Percentiles rank a stretch among this genome's conserved stretches.
phyloP scores from a whole-genome alignment of 2,888 invertebrate genomes.

The Liposcelis brunnea region DNA sequence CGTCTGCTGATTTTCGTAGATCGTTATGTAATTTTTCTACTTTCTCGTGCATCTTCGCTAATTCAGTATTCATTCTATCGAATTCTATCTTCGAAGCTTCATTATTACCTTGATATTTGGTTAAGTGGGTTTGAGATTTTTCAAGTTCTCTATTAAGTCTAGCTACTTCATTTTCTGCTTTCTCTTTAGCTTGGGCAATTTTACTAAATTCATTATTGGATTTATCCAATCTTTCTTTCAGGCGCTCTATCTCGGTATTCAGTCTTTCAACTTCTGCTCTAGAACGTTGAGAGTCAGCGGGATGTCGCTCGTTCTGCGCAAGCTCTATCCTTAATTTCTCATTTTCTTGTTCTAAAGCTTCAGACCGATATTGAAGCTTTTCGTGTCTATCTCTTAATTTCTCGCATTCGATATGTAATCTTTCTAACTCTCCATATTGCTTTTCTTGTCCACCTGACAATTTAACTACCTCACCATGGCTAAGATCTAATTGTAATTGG shows the following conservation, averaged over 20 bases:
- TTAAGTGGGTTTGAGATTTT: constrained; percentile 66
- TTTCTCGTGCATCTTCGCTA: constrained; percentile 63
- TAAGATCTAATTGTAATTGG: constrained; percentile 61
- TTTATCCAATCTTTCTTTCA: constrained; percentile 73
- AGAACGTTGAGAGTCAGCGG: constrained; percentile 26
- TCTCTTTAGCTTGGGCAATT: constrained; percentile 61
- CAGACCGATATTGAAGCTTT: constrained; percentile 54
- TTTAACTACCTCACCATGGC: constrained; percentile 61
- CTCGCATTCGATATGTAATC: constrained; percentile 75
- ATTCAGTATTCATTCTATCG: constrained; percentile 65
- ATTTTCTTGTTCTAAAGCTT: constrained; percentile 52
- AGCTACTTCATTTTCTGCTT: constrained; percentile 61
- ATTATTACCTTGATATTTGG: constrained; percentile 67
- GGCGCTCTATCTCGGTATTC: constrained; percentile 60
- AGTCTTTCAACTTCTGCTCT: constrained; percentile 28
- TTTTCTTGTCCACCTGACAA: constrained; percentile 58
- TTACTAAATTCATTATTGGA: constrained; percentile 76
- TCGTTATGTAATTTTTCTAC: constrained; percentile 44
- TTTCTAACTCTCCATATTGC: constrained; percentile 60
- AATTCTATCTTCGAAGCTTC: constrained; percentile 71
- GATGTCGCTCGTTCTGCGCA: constrained; percentile 40
- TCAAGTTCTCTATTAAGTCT: constrained; percentile 69
- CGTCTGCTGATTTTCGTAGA: constrained; percentile 31
- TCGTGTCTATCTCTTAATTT: constrained; percentile 75
- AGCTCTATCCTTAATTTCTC: constrained; percentile 45